Evolutionary conservation across 2,888 invertebrate species (phyloP).

Genomic region (Poecilobothrus nobilitatus): DNA sequence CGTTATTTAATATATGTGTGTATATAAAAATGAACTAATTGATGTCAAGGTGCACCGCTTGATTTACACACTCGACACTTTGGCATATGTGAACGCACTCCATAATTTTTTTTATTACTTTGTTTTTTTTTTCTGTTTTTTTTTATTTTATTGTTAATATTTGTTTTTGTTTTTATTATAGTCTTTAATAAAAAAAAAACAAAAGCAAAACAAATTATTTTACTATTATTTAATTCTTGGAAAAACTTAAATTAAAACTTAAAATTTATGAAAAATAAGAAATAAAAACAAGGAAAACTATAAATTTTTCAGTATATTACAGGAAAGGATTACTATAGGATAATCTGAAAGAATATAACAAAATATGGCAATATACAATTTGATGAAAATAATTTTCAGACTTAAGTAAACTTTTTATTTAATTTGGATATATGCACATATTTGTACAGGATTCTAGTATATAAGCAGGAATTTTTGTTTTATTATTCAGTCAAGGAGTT

Average conservation of each 20-base stretch:
- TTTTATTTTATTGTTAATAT: not conserved
- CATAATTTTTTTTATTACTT: not conserved
- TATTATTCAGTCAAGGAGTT: too few relatives aligned
- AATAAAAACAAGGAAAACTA: not conserved
- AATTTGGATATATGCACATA: too few relatives aligned
- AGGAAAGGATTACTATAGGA: too few relatives aligned
- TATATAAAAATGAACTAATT: conserved; percentile 27
- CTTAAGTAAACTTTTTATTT: too few relatives aligned
- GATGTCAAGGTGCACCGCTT: conserved; percentile 39
- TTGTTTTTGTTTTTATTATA: too few relatives aligned
- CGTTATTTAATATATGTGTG: conserved; percentile 11
- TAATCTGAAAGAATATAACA: too few relatives aligned
- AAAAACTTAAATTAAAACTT: not conserved
- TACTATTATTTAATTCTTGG: conserved; percentile 1
- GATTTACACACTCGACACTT: conserved; percentile 31
- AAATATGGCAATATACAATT: too few relatives aligned
- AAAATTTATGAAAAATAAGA: not conserved
- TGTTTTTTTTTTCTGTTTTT: not conserved
- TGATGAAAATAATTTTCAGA: too few relatives aligned
- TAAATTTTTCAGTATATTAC: too few relatives aligned
- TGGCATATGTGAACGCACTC: conserved; percentile 6
- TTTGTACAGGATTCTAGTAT: too few relatives aligned
- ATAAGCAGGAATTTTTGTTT: too few relatives aligned
- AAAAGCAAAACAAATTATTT: not conserved
- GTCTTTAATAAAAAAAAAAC: too few relatives aligned